These are phyloP conservation scores for Palloptera scutellata DNA, from an alignment of 2,888 invertebrate species.

Conservation along the genomic window DNA sequence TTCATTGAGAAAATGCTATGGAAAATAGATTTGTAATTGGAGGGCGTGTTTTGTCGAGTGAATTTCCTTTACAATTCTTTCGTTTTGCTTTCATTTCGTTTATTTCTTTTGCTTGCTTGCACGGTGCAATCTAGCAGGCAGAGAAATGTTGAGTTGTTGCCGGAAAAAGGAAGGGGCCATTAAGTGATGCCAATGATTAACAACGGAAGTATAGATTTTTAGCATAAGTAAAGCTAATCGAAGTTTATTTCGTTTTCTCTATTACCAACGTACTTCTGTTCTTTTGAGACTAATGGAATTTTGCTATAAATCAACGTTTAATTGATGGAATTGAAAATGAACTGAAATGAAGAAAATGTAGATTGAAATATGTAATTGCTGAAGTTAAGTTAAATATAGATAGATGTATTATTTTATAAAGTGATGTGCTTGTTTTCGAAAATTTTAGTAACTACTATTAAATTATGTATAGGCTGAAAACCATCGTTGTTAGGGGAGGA, in stretches of 20 bases:
- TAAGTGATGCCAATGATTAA: constrained; percentile 63
- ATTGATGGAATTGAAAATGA: constrained; percentile 20
- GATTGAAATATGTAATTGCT: neutral
- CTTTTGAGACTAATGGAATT: constrained; percentile 31
- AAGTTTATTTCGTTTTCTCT: constrained; percentile 37
- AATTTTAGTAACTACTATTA: no score
- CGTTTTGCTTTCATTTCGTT: constrained; percentile 7
- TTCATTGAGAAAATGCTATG: constrained; percentile 24
- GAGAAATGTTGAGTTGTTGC: neutral
- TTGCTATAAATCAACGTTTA: constrained; percentile 36
- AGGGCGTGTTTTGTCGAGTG: constrained; percentile 54
- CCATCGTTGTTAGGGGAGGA: no score
- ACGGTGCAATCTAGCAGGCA: neutral
- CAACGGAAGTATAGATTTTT: constrained; percentile 61
- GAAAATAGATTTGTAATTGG: constrained; percentile 61
- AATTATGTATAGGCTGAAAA: no score
- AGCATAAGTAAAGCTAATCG: constrained; percentile 49
- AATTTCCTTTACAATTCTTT: constrained; percentile 22
- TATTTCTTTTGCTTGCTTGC: neutral
- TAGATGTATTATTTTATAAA: no score
- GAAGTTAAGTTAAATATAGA: no score
- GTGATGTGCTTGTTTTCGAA: no score
- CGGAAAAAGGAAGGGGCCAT: constrained; percentile 57
- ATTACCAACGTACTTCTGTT: neutral
- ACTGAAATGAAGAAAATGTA: neutral